A percentile compares a stretch with the other conserved stretches of the same genome.
Conservation (phyloP, 2,113 vertebrate species). For the Dryoscopus gambensis region DNA sequence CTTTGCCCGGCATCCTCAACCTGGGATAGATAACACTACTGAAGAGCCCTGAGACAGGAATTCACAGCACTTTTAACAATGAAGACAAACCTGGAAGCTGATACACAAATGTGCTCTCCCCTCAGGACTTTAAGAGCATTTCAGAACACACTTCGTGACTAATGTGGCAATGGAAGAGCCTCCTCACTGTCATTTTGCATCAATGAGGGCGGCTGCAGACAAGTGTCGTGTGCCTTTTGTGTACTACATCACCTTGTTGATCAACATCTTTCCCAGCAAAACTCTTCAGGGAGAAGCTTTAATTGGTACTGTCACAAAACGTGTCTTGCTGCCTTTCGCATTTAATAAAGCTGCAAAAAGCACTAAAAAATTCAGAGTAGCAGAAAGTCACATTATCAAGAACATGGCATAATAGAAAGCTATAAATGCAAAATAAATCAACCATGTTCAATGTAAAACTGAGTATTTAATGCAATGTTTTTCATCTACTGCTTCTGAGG, state of each 20-base stretch:
- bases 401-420: not conserved
- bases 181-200: not conserved
- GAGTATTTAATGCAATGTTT: not conserved
- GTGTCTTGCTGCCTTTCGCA: not conserved
- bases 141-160: not conserved
- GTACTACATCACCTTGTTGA: not conserved
- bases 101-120: not conserved
- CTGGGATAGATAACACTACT: not conserved
- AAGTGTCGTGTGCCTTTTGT: not conserved
- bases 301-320: slow-evolving; percentile 9
- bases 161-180: not conserved
- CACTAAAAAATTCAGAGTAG: not conserved
- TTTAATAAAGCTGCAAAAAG: slow-evolving; percentile 5
- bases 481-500: not conserved
- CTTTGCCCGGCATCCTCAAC: accelerated
- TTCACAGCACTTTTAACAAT: not conserved
- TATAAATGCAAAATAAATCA: not conserved
- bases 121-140: not conserved
- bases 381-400: not conserved
- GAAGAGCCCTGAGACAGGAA: not conserved
- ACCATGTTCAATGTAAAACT: not conserved
- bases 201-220: not conserved
- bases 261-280: not conserved
- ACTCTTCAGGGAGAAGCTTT: slow-evolving; percentile 12
- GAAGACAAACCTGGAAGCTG: not conserved